Percentiles rank a stretch among this genome's conserved stretches.
These are phyloP conservation scores for Dinoponera quadriceps DNA, from an alignment of 1,140 invertebrate species.

Conservation along the genomic window DNA sequence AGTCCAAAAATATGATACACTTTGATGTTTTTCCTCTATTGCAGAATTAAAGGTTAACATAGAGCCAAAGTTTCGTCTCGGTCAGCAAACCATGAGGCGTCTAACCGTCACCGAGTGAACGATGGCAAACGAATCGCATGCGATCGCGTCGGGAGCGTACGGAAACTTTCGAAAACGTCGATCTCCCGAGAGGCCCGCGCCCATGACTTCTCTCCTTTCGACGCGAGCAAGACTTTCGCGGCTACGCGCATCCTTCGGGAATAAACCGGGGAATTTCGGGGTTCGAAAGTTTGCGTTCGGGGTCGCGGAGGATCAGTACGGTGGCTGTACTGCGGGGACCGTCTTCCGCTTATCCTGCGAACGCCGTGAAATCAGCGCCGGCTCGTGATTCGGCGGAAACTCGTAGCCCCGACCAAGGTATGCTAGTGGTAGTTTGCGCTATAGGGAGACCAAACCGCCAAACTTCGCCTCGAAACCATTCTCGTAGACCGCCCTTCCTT, in stretches of 20 bases:
- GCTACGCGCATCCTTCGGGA: neutral
- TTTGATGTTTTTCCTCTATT: no score
- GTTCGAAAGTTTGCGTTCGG: constrained; percentile 51
- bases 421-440: constrained; percentile 57
- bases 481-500: constrained; percentile 52
- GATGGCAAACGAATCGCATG: neutral
- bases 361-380: constrained; percentile 59
- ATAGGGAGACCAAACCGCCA: constrained; percentile 63
- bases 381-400: constrained; percentile 25
- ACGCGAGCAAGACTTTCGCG: neutral
- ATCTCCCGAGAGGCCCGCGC: neutral
- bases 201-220: constrained; percentile 4
- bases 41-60: no score
- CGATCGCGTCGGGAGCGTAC: neutral
- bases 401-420: constrained; percentile 22
- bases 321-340: constrained; percentile 17
- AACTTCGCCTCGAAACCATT: constrained; percentile 66
- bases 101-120: neutral
- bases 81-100: no score
- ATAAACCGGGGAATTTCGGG: constrained; percentile 36
- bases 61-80: no score
- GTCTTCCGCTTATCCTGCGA: constrained; percentile 59
- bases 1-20: no score
- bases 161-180: neutral
- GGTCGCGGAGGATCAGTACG: constrained; percentile 39